Evolutionary conservation across 2,113 vertebrate genomes (phyloP).

Genomic region (Leptobrachium leishanense): DNA sequence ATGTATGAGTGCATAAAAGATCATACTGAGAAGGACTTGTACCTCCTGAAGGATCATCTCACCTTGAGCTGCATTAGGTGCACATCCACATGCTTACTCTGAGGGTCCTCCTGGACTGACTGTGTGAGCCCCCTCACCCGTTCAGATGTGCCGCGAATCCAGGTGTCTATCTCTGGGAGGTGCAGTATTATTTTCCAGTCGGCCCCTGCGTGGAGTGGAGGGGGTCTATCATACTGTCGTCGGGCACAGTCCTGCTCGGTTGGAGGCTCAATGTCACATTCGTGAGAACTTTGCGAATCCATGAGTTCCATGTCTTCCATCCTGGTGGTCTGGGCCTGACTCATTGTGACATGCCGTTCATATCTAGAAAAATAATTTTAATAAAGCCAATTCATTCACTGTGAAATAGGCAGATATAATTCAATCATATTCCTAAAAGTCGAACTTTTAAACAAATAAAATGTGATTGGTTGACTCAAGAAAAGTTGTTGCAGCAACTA

Average conservation of each 20-base stretch:
- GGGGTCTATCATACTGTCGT: slow-evolving; percentile 81
- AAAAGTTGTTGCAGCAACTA: too few species aligned
- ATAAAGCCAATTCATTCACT: background rate
- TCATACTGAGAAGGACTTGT: background rate
- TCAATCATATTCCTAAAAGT: too few species aligned
- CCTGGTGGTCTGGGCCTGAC: slow-evolving; percentile 73
- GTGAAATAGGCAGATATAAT: background rate
- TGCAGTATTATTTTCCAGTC: slow-evolving; percentile 98
- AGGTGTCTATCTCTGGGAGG: slow-evolving; percentile 93
- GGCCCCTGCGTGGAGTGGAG: slow-evolving; percentile 87
- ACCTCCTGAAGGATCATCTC: slow-evolving; percentile 46
- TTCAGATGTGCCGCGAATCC: slow-evolving; percentile 85
- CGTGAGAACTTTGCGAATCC: slow-evolving; percentile 77
- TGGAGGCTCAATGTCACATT: background rate
- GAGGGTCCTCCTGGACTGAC: slow-evolving; percentile 86
- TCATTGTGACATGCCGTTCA: slow-evolving; percentile 73
- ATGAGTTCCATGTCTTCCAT: slow-evolving; percentile 69
- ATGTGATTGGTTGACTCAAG: too few species aligned
- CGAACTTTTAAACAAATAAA: too few species aligned
- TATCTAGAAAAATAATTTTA: slow-evolving; percentile 10
- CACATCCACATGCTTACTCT: slow-evolving; percentile 88
- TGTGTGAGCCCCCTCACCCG: slow-evolving; percentile 88
- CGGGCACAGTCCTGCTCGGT: slow-evolving; percentile 63
- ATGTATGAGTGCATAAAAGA: too few species aligned
- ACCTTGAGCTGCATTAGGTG: slow-evolving; percentile 98